Evolutionary conservation across 1,140 invertebrate genomes (phyloP), one percentile per base, ranked within the genome.

Genomic region (Aricia agestis): DNA sequence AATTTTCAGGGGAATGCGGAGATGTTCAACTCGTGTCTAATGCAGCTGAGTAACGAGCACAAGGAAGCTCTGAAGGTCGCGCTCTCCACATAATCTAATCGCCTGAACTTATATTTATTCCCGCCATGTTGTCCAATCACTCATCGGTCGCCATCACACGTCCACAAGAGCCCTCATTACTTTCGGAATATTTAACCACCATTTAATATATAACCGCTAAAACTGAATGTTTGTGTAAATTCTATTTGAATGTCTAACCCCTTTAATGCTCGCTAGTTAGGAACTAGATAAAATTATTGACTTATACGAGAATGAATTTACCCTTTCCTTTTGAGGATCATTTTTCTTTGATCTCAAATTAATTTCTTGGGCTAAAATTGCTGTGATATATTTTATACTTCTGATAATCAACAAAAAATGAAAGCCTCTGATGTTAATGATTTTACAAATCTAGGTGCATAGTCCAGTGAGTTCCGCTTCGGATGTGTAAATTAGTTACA

Each of bases 1-100:
- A 74, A 31, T 79, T 83, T 85, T 9, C 84, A 92, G 90, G 82
- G 72, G 66, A 97, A 97, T 89, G 94, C 94, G 66, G 94, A 96
- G 68, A 92, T 98, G 76, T 98, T 98, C 92, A 95, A 97, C 88
- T 95, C 94, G 7, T 97, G 97, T 79, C 92, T 97, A 73, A 93
- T 93, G 78, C 93, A 94, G 74, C 92, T 98, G 76, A 94, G 94
- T 70, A 91, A 94, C 36, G 96, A 98, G 76, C 96, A 98, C 85
- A 95, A 97, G 85, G 94, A 95, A 82, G 96, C 96, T 18, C 90
- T 98, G 72, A 95, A 96, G 82, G 91, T 95, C 71, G 95, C 95
- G 17, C 85, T 92, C 66, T 88, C 86, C n/a, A 84, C 88, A 74
- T 87, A 90, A 77, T 80, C 70, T 67, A 65, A 17, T 61, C 41